Evolutionary conservation across 2,113 vertebrate species (phyloP).

Genomic region (Rhinogobius similis): DNA sequence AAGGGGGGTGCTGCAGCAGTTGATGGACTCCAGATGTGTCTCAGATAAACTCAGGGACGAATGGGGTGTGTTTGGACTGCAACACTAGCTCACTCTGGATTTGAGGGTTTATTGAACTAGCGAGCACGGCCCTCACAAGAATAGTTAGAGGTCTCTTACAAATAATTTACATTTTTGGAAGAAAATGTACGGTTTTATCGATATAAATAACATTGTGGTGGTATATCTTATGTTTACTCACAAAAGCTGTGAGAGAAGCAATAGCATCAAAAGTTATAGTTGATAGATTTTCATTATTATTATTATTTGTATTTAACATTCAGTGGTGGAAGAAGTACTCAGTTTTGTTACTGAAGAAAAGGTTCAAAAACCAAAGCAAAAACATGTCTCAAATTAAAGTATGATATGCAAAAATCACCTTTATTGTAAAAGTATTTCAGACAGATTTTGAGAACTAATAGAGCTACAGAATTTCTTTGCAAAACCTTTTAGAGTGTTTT

Average conservation of each 20-base stretch:
- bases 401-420: too few relatives aligned
- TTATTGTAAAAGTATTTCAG: too few relatives aligned
- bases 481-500: too few relatives aligned
- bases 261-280: not conserved
- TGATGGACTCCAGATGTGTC: conserved; percentile 86
- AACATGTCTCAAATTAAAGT: too few relatives aligned
- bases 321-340: too few relatives aligned
- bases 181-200: not conserved
- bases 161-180: not conserved
- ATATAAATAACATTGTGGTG: not conserved
- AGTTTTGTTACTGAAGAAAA: too few relatives aligned
- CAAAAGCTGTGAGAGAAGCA: too few relatives aligned
- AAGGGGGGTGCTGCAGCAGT: conserved; percentile 70
- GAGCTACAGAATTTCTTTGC: too few relatives aligned
- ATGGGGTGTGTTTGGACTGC: conserved; percentile 80
- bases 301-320: not conserved
- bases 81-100: conserved; percentile 74
- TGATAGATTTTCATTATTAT: not conserved
- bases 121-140: conserved; percentile 59
- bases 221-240: too few relatives aligned
- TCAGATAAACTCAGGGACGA: conserved; percentile 81
- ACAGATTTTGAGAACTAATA: too few relatives aligned
- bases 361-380: too few relatives aligned
- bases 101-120: conserved; percentile 76
- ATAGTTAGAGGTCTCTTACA: not conserved